phyloP scores from a whole-genome alignment of 2,113 vertebrate species.

The Orthonyx spaldingii region DNA sequence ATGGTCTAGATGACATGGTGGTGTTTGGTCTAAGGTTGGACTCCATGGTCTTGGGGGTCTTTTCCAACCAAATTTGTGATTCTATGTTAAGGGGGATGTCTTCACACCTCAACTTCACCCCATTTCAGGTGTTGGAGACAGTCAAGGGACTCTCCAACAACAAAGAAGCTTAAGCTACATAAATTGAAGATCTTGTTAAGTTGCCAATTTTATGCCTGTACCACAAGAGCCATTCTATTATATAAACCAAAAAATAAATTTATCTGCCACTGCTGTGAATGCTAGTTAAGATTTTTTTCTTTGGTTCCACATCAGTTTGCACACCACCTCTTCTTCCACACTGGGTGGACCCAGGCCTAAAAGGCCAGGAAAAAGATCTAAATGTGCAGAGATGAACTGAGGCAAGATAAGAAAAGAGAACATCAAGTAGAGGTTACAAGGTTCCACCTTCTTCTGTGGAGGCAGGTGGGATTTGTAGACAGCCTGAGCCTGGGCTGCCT shows the following conservation, averaged over 20 bases:
- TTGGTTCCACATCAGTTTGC: background rate
- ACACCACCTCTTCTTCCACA: rapidly evolving
- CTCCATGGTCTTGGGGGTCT: background rate
- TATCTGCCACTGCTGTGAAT: rapidly evolving
- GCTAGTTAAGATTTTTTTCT: background rate
- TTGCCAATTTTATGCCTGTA: background rate
- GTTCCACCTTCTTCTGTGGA: background rate
- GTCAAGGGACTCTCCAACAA: background rate
- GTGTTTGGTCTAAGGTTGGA: background rate
- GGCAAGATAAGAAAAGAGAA: background rate
- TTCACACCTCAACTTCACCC: background rate
- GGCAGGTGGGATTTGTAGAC: background rate
- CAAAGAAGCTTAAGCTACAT: background rate
- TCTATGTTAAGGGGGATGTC: background rate
- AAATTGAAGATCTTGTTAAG: background rate
- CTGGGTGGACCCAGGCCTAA: background rate
- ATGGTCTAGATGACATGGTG: background rate
- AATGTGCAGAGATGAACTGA: background rate
- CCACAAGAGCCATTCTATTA: background rate
- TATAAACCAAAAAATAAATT: background rate
- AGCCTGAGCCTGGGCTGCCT: background rate
- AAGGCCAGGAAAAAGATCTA: background rate
- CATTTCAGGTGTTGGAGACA: background rate
- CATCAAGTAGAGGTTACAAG: background rate
- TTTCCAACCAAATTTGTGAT: background rate